Evolutionary conservation across 1,140 invertebrate species (phyloP).

Genomic region (Acromyrmex echinatior): DNA sequence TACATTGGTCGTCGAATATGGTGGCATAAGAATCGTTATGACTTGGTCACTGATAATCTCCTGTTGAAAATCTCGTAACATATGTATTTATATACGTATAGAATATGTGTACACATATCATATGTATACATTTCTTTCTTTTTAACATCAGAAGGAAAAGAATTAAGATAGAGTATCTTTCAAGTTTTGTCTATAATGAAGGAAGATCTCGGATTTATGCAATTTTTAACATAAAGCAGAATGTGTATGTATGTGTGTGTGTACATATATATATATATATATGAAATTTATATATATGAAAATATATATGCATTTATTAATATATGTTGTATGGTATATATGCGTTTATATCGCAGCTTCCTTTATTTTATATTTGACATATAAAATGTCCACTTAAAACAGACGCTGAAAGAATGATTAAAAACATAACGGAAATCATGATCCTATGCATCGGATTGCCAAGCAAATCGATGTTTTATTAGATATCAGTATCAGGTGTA

Average conservation of each 20-base stretch:
- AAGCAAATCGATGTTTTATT: conserved; percentile 80
- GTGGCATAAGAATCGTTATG: conserved; percentile 50
- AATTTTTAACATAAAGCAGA: conserved; percentile 18
- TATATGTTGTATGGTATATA: conserved; percentile 77
- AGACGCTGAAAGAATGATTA: conserved; percentile 86
- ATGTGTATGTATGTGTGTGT: background rate
- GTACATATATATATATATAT: conserved; percentile 54
- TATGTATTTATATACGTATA: conserved; percentile 19
- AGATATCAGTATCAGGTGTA: conserved; percentile 86
- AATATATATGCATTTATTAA: conserved; percentile 59
- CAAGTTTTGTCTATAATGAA: background rate
- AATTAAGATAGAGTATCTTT: conserved; percentile 64
- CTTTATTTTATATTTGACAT: conserved; percentile 83
- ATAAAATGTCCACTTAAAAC: conserved; percentile 86
- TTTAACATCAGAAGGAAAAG: conserved; percentile 68
- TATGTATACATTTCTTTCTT: conserved; percentile 7
- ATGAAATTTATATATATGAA: conserved; percentile 32
- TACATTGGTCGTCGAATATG: conserved; percentile 51
- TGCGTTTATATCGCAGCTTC: conserved; percentile 82
- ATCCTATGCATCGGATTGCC: conserved; percentile 84
- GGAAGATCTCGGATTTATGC: conserved; percentile 10
- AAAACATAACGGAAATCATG: conserved; percentile 84
- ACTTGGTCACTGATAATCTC: conserved; percentile 36
- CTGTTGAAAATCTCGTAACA: conserved; percentile 44
- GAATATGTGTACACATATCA: background rate